Conservation (phyloP, 1,140 invertebrate genomes). For the Paraescarpia echinospica region DNA sequence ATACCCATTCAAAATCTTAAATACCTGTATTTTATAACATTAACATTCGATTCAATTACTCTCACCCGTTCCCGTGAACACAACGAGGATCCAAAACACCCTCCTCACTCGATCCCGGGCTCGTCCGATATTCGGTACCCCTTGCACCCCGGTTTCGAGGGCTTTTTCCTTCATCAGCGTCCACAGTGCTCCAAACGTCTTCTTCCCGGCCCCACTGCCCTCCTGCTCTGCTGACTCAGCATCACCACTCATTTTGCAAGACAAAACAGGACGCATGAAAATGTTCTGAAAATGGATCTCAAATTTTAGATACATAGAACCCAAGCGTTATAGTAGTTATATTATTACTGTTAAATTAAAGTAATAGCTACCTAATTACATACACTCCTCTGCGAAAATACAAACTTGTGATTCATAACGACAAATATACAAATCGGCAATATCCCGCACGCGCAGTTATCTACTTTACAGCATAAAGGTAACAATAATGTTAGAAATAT, state of each 20-base stretch:
- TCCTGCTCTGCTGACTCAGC: background rate
- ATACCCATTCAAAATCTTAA: too few species aligned
- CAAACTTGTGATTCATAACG: too few species aligned
- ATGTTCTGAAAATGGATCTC: background rate
- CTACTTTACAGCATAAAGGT: too few species aligned
- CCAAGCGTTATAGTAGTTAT: background rate
- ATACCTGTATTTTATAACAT: too few species aligned
- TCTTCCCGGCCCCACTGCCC: background rate
- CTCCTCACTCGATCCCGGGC: background rate
- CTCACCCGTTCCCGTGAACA: background rate
- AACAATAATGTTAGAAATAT: too few species aligned
- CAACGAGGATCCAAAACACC: slow-evolving; percentile 19
- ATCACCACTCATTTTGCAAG: background rate
- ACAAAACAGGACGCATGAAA: background rate
- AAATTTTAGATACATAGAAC: background rate
- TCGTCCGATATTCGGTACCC: background rate
- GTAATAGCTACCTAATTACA: too few species aligned
- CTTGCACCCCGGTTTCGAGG: background rate
- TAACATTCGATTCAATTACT: background rate
- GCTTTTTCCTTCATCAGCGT: background rate
- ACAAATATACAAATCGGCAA: too few species aligned
- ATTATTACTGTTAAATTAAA: too few species aligned
- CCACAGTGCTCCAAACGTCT: background rate
- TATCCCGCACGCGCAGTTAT: too few species aligned
- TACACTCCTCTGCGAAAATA: too few species aligned